Base-by-base conservation (phyloP, 2,888 invertebrate species). In the Hirudinaria manillensis region DNA sequence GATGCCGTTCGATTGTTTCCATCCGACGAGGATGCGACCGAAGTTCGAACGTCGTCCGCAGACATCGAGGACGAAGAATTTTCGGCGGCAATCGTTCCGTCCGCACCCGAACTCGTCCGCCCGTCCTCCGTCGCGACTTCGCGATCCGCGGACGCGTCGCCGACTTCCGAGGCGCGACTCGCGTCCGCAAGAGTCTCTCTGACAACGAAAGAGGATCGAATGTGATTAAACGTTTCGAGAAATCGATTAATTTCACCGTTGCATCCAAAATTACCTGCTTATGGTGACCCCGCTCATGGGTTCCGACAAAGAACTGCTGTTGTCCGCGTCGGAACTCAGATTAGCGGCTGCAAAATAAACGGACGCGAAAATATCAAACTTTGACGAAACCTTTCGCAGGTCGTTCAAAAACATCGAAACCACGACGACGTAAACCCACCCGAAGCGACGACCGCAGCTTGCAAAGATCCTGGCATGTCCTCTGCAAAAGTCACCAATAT, bases 401-500 rank as follows among this genome's bases (percentile, higher is more conserved):
- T 36, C 36, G 10, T 16, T 7, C 16, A 2, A 45, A 45, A 16
- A 6, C 13, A 45, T 16, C 10, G 16, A 16, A 45, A 45, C 13
- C 45, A 45, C 45, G n/a, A n/a, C n/a, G n/a, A n/a, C n/a, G n/a
- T n/a, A n/a, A 61, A 29, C 61, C 24, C 13, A 61, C 61, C 61
- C 1, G 61, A 61, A 61, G 24, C 29, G n/a, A 27, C 29, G 19
- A n/a, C 19, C 1, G 61, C 10, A 10, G 61, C 29, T 27, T 29
- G 61, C 24, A 61, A 24, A 24, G 61, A 29, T 10, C 3, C n/a
- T 7, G 61, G 61, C 24, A 61, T 61, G 61, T 61, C 61, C 24
- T 61, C 61, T 10, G 61, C 61, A 61, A 61, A 61, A 61, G 61
- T 61, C 24, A 61, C 61, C 61, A 61, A 61, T 61, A 61, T 61